phyloP scores from a whole-genome alignment of 2,888 invertebrate species.

The Ditylenchus weischeri region DNA sequence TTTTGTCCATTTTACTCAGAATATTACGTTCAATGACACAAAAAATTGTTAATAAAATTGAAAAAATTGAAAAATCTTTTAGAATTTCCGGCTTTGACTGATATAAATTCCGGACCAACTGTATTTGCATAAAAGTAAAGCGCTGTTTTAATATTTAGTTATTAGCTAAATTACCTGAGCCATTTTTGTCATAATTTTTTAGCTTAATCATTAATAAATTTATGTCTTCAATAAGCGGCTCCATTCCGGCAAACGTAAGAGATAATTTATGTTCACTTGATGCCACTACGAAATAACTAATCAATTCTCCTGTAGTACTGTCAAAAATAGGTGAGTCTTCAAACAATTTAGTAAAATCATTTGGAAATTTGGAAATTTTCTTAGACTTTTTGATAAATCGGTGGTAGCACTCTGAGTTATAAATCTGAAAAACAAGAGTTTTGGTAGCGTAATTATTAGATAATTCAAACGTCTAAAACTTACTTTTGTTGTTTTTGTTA shows the following conservation, averaged over 20 bases:
- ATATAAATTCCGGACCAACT: too few relatives aligned
- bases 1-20: too few relatives aligned
- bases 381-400: constrained; percentile 1
- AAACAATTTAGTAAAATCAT: constrained; percentile 16
- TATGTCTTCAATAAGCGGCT: not conserved
- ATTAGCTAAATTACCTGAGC: constrained; percentile 1
- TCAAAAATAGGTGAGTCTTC: constrained; percentile 23
- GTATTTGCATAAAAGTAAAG: too few relatives aligned
- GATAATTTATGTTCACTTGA: constrained; percentile 16
- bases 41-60: too few relatives aligned
- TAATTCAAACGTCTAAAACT: not conserved
- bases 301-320: constrained; percentile 10
- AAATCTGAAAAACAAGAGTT: too few relatives aligned
- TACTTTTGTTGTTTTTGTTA: not conserved
- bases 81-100: too few relatives aligned
- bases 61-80: too few relatives aligned
- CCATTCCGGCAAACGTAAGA: not conserved
- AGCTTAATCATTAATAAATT: not conserved
- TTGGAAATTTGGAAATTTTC: constrained; percentile 8
- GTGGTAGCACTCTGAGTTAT: constrained; percentile 9
- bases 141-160: not conserved
- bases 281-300: constrained; percentile 21
- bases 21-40: too few relatives aligned
- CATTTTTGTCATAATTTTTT: not conserved
- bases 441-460: too few relatives aligned